Conservation (phyloP, 2,888 invertebrate species). For the Eristalis arbustorum region DNA sequence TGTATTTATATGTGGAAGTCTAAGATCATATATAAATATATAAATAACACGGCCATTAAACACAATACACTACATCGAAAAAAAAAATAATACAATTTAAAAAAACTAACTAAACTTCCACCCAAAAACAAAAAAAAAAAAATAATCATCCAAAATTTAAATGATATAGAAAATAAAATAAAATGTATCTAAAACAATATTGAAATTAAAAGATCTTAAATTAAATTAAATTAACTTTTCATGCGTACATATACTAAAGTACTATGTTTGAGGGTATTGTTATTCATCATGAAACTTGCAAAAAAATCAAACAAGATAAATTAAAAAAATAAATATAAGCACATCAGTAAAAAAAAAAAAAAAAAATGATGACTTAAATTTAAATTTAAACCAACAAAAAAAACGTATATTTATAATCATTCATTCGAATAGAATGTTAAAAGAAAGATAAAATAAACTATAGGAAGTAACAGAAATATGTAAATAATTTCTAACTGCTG, state of each 20-base stretch:
- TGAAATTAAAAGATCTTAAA: neutral
- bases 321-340: neutral
- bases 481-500: neutral
- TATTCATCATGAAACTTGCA: slow-evolving; percentile 6
- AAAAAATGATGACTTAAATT: neutral
- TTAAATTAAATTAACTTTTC: slow-evolving; percentile 12
- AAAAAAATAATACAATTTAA: neutral
- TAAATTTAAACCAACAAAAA: neutral
- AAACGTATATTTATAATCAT: neutral
- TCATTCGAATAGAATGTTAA: neutral
- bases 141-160: slow-evolving; percentile 1
- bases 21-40: neutral
- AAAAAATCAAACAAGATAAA: neutral
- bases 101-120: slow-evolving; percentile 12
- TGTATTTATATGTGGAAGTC: neutral
- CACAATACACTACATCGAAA: slow-evolving; percentile 60
- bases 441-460: neutral
- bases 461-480: neutral
- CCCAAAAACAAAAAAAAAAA: neutral
- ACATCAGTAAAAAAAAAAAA: no score
- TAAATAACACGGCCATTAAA: slow-evolving; percentile 31
- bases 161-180: neutral
- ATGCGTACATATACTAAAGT: slow-evolving; percentile 16
- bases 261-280: slow-evolving; percentile 33
- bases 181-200: neutral